These are phyloP conservation scores for Octopus bimaculoides DNA, from an alignment of 1,140 invertebrate species.

Conservation along the genomic window DNA sequence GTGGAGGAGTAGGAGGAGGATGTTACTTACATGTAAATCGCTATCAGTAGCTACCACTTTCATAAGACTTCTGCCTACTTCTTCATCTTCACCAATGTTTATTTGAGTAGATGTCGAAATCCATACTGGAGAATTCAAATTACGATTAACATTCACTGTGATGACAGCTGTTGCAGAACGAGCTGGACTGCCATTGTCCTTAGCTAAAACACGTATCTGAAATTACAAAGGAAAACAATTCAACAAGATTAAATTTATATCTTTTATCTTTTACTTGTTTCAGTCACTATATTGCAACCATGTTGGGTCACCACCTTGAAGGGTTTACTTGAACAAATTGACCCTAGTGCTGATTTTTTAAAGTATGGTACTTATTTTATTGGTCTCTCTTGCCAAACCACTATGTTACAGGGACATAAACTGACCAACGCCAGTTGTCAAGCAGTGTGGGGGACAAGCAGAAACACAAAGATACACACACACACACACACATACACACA, in stretches of 20 bases:
- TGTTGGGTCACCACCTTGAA: no score
- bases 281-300: no score
- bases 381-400: no score
- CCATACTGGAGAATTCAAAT: conserved; percentile 32
- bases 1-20: not conserved
- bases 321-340: no score
- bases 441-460: not conserved
- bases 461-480: not conserved
- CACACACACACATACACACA: not conserved
- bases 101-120: not conserved
- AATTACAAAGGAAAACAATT: not conserved
- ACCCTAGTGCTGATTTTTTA: no score
- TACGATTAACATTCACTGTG: conserved; percentile 31
- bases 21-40: conserved; percentile 22
- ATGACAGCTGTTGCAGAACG: conserved; percentile 29
- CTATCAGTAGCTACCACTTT: conserved; percentile 24
- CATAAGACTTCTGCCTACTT: conserved; percentile 21
- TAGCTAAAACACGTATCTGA: conserved; percentile 34
- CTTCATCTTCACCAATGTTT: conserved; percentile 28
- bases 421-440: no score
- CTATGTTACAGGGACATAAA: no score
- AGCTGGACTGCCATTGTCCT: conserved; percentile 32
- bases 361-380: no score
- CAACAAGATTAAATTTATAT: not conserved
- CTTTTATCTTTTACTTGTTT: no score